Evolutionary conservation across 2,888 invertebrate genomes (phyloP).

Genomic region (Cantharis rufa): DNA sequence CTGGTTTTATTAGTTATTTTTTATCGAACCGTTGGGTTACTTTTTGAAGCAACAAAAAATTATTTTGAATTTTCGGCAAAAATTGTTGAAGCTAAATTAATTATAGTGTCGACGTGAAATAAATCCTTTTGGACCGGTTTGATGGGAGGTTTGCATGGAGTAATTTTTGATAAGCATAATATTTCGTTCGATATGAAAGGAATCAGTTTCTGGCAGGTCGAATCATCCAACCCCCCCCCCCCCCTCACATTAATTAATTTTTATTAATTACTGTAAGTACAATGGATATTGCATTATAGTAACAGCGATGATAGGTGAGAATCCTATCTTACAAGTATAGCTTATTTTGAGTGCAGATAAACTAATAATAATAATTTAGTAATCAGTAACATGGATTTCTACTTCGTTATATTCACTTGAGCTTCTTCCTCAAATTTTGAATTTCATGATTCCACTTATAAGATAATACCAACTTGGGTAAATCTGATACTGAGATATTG

Average conservation of each 20-base stretch:
- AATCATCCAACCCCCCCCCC: neutral
- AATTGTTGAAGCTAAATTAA: neutral
- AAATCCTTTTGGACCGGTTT: neutral
- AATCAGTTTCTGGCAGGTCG: neutral
- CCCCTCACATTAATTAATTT: neutral
- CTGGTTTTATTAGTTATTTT: neutral
- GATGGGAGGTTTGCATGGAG: neutral
- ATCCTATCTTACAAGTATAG: neutral
- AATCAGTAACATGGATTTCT: neutral
- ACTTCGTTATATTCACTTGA: neutral
- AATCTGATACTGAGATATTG: neutral
- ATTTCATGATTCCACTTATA: neutral
- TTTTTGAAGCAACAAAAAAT: neutral
- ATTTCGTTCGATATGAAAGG: neutral
- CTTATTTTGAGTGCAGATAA: neutral
- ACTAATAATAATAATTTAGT: no score
- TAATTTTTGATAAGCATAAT: neutral
- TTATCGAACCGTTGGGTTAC: neutral
- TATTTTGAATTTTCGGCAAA: neutral
- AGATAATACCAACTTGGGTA: neutral
- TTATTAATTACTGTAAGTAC: no score
- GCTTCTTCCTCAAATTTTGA: neutral
- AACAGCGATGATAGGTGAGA: neutral
- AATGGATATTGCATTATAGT: neutral
- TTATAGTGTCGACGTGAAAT: neutral